A percentile compares a stretch with the other conserved stretches of the same genome.
Conservation (phyloP, 2,113 vertebrate genomes). For the Poeciliopsis retropinna region DNA sequence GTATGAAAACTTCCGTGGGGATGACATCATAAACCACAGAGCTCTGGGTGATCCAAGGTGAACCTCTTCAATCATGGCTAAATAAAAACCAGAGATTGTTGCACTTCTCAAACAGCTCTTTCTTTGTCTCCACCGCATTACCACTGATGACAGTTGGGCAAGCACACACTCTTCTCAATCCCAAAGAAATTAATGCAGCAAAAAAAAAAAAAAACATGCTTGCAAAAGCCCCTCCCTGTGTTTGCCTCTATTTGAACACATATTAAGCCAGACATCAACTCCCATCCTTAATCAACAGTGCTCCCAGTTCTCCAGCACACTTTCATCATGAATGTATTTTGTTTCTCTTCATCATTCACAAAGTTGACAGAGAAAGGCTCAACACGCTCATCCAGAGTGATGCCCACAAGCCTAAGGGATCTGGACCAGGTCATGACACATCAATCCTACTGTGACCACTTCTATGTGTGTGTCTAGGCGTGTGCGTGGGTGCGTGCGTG, state of each 20-base stretch:
- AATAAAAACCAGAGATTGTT: constrained; percentile 50
- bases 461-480: constrained; percentile 28
- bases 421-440: constrained; percentile 74
- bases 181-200: constrained; percentile 73
- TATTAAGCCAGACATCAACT: constrained; percentile 53
- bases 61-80: constrained; percentile 53
- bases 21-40: constrained; percentile 68
- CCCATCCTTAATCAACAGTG: constrained; percentile 51
- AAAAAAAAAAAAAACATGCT: constrained; percentile 44
- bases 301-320: constrained; percentile 20
- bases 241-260: constrained; percentile 52
- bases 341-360: constrained; percentile 39
- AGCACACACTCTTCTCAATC: constrained; percentile 58
- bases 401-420: constrained; percentile 60
- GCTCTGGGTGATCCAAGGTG: constrained; percentile 59
- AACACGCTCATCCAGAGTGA: constrained; percentile 45
- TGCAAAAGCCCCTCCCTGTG: constrained; percentile 75
- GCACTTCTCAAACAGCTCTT: constrained; percentile 50
- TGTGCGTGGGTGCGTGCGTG: constrained; percentile 1
- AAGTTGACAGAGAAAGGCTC: constrained; percentile 49
- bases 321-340: constrained; percentile 21
- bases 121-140: constrained; percentile 72
- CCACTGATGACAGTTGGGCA: constrained; percentile 48
- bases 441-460: constrained; percentile 58
- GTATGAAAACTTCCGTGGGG: constrained; percentile 48